Percentiles rank a stretch among this genome's conserved stretches.
phyloP scores from a whole-genome alignment of 2,113 vertebrate genomes.

The Pituophis catenifer region DNA sequence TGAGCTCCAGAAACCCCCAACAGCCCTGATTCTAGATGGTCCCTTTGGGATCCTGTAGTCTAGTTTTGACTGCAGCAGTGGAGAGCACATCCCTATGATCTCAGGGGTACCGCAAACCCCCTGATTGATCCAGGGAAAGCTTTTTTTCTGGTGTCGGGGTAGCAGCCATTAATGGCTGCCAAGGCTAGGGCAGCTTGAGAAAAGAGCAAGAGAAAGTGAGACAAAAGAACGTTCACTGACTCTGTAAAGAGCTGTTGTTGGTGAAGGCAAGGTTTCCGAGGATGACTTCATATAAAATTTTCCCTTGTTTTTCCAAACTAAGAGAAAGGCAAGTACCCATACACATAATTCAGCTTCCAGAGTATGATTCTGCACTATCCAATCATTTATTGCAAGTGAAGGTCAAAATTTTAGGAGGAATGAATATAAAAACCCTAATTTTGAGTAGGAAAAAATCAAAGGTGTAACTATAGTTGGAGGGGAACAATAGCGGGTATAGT shows the following conservation, averaged over 20 bases:
- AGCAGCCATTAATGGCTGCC: too few species aligned
- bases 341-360: background rate
- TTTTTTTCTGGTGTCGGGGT: too few species aligned
- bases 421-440: background rate
- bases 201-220: background rate
- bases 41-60: too few species aligned
- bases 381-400: background rate
- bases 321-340: background rate
- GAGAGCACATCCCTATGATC: too few species aligned
- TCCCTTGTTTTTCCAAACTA: background rate
- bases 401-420: background rate
- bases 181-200: too few species aligned
- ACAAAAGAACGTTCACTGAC: background rate
- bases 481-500: background rate
- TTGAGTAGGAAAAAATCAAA: background rate
- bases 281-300: background rate
- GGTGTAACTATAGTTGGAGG: background rate
- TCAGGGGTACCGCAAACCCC: too few species aligned
- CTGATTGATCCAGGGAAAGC: too few species aligned
- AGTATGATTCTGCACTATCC: background rate
- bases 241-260: background rate
- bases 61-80: too few species aligned
- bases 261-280: background rate
- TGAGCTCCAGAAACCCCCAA: too few species aligned
- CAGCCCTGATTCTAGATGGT: too few species aligned